Evolutionary conservation across 2,888 invertebrate species (phyloP).

Genomic region (Andrena dorsata): DNA sequence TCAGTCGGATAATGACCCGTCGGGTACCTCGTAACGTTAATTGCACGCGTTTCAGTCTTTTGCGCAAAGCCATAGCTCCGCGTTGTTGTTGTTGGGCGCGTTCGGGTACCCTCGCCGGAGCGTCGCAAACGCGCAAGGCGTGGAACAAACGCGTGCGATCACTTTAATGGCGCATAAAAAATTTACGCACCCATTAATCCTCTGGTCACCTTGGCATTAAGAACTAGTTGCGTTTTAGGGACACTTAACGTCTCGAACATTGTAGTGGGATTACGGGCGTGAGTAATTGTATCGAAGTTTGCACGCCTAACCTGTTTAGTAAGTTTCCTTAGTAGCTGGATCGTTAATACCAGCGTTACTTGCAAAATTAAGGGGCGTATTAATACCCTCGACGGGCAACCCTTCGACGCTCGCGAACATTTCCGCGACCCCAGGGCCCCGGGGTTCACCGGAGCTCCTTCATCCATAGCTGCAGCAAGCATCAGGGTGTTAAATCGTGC

Average conservation of each 20-base stretch:
- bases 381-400: not conserved
- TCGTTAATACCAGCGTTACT: not conserved
- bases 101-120: conserved; percentile 18
- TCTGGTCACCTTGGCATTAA: conserved; percentile 33
- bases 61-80: conserved; percentile 55
- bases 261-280: not conserved
- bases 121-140: conserved; percentile 25
- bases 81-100: conserved; percentile 17
- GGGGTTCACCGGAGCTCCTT: conserved; percentile 21
- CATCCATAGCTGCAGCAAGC: conserved; percentile 22
- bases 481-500: conserved; percentile 57
- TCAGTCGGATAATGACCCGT: conserved; percentile 63
- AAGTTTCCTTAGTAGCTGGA: not conserved
- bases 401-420: conserved; percentile 14
- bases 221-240: conserved; percentile 45
- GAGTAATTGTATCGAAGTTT: not conserved
- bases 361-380: not conserved
- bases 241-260: conserved; percentile 43
- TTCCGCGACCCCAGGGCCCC: conserved; percentile 31
- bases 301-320: not conserved
- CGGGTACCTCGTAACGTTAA: conserved; percentile 63
- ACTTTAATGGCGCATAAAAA: conserved; percentile 66
- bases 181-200: conserved; percentile 64
- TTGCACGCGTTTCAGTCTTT: conserved; percentile 63
- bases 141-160: conserved; percentile 37